Base-by-base conservation (phyloP, 1,140 invertebrate species). In the Drosophila tani region DNA sequence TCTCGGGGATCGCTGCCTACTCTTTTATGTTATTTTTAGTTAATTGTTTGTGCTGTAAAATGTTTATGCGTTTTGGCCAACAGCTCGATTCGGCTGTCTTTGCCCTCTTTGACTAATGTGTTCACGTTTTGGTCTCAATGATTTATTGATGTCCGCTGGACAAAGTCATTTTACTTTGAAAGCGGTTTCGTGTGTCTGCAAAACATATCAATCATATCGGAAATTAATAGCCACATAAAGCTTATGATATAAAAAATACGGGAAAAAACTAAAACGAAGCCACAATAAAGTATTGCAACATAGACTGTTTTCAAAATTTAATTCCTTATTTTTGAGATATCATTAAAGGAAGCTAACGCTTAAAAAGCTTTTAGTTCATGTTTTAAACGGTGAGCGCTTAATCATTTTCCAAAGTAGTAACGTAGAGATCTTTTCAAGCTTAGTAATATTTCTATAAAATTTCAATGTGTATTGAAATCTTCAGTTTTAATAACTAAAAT, bases 41-140 rank as follows among this genome's bases (percentile, higher is more conserved):
- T 90, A 90, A 90, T 90, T 90, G 86, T 91, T 90, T 82, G 79
- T 47, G 77, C 82, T 88, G 81, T 90, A 85, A 90, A 90, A 85
- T 85, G 84, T 79, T 87, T 88, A 87, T 87, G 84, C 81, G 85
- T 84, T 88, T 84, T 87, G 68, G 64, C 84, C 67, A 82, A 63
- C 66, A 84, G 68, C 62, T 50, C 53, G 56, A 50, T 60, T 43
- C 51, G 70, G 81, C 65, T 66, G 83, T 70, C 80, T 81, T 83
- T 88, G 77, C 71, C 81, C 85, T 63, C 81, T 85, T 90, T 90
- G 85, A 90, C 85, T 90, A 88, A 88, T 88, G 85, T 84, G 85
- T 78, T 78, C 73, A 90, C 77, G 63, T 81, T 88, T 83, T 65
- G 59, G 65, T 70, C 75, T 41, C 62, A 73, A 83, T 90, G 85